Percentiles rank a stretch among this genome's conserved stretches.
Evolutionary conservation across 2,113 vertebrate species (phyloP).

Genomic region (Athene noctua): DNA sequence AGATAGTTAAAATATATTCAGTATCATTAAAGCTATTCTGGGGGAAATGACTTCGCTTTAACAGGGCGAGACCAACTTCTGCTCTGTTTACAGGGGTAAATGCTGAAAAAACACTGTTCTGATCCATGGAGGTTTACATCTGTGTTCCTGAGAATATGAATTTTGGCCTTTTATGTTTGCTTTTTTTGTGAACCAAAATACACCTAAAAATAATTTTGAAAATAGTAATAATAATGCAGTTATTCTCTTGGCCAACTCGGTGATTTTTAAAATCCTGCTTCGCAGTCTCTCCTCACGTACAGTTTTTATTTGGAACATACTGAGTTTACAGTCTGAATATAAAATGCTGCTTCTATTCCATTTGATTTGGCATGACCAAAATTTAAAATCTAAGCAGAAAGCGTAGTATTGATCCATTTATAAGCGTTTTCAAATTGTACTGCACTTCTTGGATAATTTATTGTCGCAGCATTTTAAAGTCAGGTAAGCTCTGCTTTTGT

Average conservation of each 20-base stretch:
- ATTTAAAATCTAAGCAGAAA: neutral
- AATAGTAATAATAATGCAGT: neutral
- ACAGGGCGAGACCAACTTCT: neutral
- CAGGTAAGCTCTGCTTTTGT: conserved; percentile 35
- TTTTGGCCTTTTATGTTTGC: neutral
- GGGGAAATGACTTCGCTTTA: neutral
- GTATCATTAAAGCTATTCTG: neutral
- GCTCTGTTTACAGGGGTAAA: neutral
- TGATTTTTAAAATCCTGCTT: neutral
- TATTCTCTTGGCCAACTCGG: neutral
- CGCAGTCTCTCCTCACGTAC: neutral
- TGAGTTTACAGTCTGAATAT: neutral
- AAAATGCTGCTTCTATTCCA: neutral
- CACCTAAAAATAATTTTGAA: neutral
- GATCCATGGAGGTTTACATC: neutral
- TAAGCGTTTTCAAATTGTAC: neutral
- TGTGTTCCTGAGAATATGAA: neutral
- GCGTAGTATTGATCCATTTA: neutral
- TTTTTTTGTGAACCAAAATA: neutral
- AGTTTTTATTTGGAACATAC: neutral
- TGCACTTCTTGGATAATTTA: conserved; percentile 14
- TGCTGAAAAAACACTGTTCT: neutral
- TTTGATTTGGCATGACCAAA: neutral
- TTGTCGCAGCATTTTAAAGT: conserved; percentile 16
- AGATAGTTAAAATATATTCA: neutral